Base-by-base conservation (phyloP, 2,888 invertebrate species). In the Molorchus minor region DNA sequence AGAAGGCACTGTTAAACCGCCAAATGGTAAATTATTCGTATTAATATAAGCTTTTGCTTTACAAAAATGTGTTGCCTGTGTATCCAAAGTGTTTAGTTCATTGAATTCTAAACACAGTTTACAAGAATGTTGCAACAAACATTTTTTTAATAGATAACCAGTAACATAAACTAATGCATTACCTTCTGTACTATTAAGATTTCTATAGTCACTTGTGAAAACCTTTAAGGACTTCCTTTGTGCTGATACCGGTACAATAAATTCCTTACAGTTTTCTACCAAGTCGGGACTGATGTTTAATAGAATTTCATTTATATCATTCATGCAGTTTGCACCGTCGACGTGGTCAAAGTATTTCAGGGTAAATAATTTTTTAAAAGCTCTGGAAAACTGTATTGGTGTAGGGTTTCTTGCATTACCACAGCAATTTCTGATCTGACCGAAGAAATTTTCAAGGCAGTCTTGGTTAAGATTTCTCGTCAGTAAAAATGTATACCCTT, bases 401-500 rank as follows among this genome's bases (percentile, higher is more conserved):
- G 40, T 40, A 3, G 40, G 40, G 19, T 40, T 40, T 3, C 17
- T 20, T 12, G 3, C 4, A 40, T 40, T 40, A 3, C 40, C 40
- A n/a, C 4, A 3, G 5, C 3, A 2, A 17, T 40, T 17, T n/a
- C 40, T 8, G 7, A 40, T 16, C 20, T 1, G 2, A 10, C 40
- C 40, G 20, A 40, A 40, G 12, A 20, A 40, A 19, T 17, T 40
- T 40, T 19, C n/a, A n/a, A n/a, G n/a, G n/a, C n/a, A 46, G 17
- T 64, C 68, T 53, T 61, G 71, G 58, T 69, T 69, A 29, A 58
- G 13, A 47, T 58, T 56, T 58, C 62, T 52, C 25, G 60, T 65
- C 5, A 38, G 64, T 41, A 65, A 13, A 57, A 41, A 61, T 30
- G 12, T 44, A 20, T 43, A 40, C 17, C 25, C 47, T 44, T 53